Evolutionary conservation across 2,797 vertebrate species (phyloP), one percentile per base, ranked within the genome.

Genomic region (Eupleurogrammus muticus): DNA sequence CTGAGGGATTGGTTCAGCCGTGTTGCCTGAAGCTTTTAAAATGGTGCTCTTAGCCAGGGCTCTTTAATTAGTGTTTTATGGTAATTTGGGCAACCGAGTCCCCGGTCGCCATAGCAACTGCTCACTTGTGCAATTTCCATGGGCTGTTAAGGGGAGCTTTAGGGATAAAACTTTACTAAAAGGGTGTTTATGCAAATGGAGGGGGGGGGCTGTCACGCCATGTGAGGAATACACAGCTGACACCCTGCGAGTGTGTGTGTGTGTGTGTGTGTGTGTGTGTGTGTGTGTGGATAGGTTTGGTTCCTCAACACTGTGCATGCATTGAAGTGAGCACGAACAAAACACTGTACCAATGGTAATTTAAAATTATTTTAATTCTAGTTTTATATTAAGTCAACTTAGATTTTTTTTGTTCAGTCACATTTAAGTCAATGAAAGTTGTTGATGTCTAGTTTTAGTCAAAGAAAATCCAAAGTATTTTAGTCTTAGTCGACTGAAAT

Each of bases 41-140:
- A 84, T 66, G 73, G 65, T 72, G 73, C 84, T 85, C 73, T 79
- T 72, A 86, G 75, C 69, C 42, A 70, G 48, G 40, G 34, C 65
- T 84, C 80, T 89, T 87, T 87, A 90, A 90, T 88, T 83, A 84
- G 73, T 54, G 69, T 76, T 91, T 89, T 86, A 90, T 88, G 87
- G 77, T 87, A 85, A 90, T 90, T 89, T 90, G 44, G 66, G 79
- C 70, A 88, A 89, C 81, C 82, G 85, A 85, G 75, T 87, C 80
- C 56, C 36, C 0, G 8, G 87, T 88, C 78, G 75, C 89, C 78
- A 79, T 87, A 62, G 86, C 74, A 88, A 89, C 85, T 32, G 58
- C 81, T 87, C 72, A 73, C 60, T n/a, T 42, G 44, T 82, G 77
- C 77, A 82, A 71, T 84, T 90, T 84, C 75, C 76, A 84, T 46